Evolutionary conservation across 2,888 invertebrate genomes (phyloP), one percentile per base, ranked within the genome.

Genomic region (Harpalus rufipes): DNA sequence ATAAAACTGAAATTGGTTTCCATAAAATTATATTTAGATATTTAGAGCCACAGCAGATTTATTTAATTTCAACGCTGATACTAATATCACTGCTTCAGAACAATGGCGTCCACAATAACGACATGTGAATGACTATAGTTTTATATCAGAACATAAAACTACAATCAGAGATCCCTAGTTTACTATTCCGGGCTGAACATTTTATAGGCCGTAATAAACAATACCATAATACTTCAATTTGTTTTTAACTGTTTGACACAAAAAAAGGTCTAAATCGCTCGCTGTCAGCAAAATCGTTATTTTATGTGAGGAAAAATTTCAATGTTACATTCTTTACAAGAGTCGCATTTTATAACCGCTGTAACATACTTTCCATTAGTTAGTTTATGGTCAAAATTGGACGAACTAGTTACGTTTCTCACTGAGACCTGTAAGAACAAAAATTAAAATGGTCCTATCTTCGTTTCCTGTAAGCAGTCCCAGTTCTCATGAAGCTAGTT

Each of bases 1-100:
- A 81, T 81, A 81, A 81, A 81, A 81, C 65, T 81, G 61, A 63
- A 81, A 81, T 81, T 81, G 81, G 81, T 81, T 81, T 81, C 65
- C 81, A 81, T 65, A 41, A 81, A 63, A 81, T 81, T 44, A 81
- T 81, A 63, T 81, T 61, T 58, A 78, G 58, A 78, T 78, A 78
- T 78, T 58, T 58, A 44, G 18, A 74, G 18, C 72, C 72, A 14
- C 44, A 16, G 44, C 32, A 58, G 58, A 78, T 78, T 78, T 78
- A 58, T 78, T 58, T 78, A 25, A 78, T 78, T 78, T 58, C 21
- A 78, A 8, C 58, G 14, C 18, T 74, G 44, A 74, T 21, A 74
- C 72, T 74, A 74, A 74, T 74, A 7, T 18, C 44, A 25, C 44
- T 21, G 18, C 63, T 41, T 41, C 72, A 44, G 44, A 74, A 74